Percentiles rank a stretch among this genome's conserved stretches.
phyloP scores from a whole-genome alignment of 2,888 invertebrate species.

The Vesta saturnalis region DNA sequence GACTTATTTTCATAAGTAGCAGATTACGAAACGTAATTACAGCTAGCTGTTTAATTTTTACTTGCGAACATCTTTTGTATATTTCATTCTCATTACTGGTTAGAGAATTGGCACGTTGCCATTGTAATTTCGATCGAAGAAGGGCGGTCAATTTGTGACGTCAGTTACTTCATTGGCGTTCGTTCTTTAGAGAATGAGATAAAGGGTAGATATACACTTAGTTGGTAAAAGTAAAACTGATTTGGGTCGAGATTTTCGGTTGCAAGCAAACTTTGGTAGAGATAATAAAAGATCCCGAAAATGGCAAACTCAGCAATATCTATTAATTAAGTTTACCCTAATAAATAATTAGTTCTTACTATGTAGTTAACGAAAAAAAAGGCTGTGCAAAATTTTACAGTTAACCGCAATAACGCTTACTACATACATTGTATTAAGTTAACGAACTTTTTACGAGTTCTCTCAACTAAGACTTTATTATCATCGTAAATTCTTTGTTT shows the following conservation, averaged over 20 bases:
- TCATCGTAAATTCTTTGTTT: no score
- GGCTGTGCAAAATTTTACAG: no score
- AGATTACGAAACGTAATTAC: not conserved
- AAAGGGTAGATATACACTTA: conserved; percentile 15
- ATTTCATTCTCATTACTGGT: conserved; percentile 30
- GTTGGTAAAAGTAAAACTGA: not conserved
- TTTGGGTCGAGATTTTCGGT: conserved; percentile 5
- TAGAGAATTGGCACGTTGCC: conserved; percentile 35
- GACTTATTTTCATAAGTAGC: not conserved
- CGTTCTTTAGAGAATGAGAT: conserved; percentile 22
- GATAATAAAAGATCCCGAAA: conserved; percentile 9
- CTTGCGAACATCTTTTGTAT: conserved; percentile 14
- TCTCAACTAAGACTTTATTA: no score
- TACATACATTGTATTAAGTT: no score
- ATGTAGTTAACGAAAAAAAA: no score
- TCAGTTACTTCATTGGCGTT: conserved; percentile 31
- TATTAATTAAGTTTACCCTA: conserved; percentile 18
- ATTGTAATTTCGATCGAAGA: conserved; percentile 34
- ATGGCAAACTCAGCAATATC: conserved; percentile 16
- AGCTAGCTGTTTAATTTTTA: not conserved
- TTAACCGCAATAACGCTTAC: no score
- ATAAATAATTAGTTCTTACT: no score
- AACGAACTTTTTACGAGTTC: no score
- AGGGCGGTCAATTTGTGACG: conserved; percentile 37
- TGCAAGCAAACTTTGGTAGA: not conserved